Evolutionary conservation across 2,888 invertebrate species (phyloP), one percentile per base, ranked within the genome.

Genomic region (Capitulum mitella): DNA sequence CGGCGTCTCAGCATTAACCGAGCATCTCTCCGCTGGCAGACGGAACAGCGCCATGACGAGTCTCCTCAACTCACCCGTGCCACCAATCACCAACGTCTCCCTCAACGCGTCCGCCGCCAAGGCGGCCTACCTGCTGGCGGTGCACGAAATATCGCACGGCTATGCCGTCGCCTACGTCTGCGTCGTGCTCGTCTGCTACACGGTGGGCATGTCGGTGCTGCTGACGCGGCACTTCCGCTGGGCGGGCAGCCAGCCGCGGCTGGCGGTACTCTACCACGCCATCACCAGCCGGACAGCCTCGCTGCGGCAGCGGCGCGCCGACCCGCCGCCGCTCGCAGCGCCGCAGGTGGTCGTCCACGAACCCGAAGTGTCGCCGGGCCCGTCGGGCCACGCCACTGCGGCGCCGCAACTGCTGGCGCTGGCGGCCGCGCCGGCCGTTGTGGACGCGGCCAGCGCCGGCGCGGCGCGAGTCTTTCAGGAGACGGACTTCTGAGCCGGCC

Each of bases 111-210:
- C 64, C 14, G 64, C 64, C 34, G 64, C 64, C 64, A 64, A 64
- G 64, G 34, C 64, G 14, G 64, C 64, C 64, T 64, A 64, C 64
- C 34, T 64, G 64, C 64, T 64, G 14, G 64, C 64, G 0, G 34
- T 64, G 34, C 64, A 64, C 64, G 64, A 64, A 6, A 19, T 1
- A 3, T 64, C 64, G 34, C 32, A 19, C 32, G 34, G 2, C 64
- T 64, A 64, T 34, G 34, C 64, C 64, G 26, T 64, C 64, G 34
- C 34, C 64, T 64, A 64, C 64, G 64, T 64, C 64, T 64, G 34
- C 64, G 19, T 64, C 32, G 64, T 64, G 64, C 64, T 64, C 34
- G 34, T 64, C 34, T 34, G 32, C 64, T 64, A 64, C 34, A 64
- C 64, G 34, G 34, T 64, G 16, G 64, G 64, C 64, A 19, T 64